phyloP scores from a whole-genome alignment of 1,140 invertebrate genomes.

The Caenorhabditis remanei region DNA sequence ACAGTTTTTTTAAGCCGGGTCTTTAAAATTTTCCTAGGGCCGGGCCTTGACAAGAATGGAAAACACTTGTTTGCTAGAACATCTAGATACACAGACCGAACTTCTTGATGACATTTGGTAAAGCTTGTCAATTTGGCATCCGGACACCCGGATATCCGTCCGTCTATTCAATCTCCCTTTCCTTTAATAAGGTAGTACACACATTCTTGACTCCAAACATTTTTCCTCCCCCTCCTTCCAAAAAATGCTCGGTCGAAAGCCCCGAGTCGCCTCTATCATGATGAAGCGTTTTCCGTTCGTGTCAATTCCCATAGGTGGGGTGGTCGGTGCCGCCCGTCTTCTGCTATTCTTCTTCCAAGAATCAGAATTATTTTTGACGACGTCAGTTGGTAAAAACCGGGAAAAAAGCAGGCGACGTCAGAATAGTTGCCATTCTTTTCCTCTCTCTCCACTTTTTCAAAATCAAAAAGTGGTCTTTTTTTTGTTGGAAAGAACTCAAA shows the following conservation, averaged over 20 bases:
- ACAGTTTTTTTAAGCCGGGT: no score
- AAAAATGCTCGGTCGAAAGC: neutral
- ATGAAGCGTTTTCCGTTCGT: conserved; percentile 30
- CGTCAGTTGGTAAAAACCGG: neutral
- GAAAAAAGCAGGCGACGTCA: neutral
- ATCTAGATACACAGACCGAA: no score
- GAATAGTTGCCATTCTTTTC: conserved; percentile 5
- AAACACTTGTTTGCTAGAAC: no score
- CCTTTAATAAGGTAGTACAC: no score
- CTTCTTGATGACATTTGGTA: no score
- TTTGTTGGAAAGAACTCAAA: neutral
- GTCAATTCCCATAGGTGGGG: neutral
- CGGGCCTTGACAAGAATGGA: no score
- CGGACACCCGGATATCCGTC: no score
- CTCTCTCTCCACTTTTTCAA: neutral
- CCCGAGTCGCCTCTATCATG: neutral
- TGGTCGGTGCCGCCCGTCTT: neutral
- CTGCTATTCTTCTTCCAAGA: neutral
- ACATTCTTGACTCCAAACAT: neutral
- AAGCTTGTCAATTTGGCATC: no score
- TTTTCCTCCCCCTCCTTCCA: neutral
- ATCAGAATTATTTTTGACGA: conserved; percentile 29
- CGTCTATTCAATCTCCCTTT: no score
- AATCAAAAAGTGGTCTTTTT: neutral
- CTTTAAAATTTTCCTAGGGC: no score